Percentiles rank a stretch among this genome's conserved stretches.
Conservation (phyloP, 2,113 vertebrate genomes). For the Myxocyprinus asiaticus region DNA sequence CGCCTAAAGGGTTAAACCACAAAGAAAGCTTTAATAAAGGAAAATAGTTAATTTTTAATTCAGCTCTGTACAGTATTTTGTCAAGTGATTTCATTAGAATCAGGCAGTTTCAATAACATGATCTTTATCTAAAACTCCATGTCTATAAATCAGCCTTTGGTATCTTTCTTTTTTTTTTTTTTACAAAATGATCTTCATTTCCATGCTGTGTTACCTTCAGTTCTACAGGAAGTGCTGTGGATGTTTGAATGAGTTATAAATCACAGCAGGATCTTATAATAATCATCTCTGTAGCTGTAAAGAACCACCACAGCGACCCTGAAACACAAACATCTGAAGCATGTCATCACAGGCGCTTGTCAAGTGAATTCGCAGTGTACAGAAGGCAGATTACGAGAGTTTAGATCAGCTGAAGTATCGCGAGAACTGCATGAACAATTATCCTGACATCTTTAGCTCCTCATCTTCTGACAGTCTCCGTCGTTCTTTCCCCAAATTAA, state of each 20-base stretch:
- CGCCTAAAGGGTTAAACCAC: no score
- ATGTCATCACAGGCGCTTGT: neutral
- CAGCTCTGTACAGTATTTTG: conserved; percentile 17
- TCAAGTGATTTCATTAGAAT: neutral
- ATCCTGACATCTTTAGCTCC: no score
- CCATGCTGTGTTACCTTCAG: neutral
- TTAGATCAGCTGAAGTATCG: no score
- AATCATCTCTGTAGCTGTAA: conserved; percentile 94
- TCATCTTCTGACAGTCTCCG: no score
- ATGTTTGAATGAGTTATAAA: neutral
- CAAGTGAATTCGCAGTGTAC: no score
- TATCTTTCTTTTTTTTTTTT: no score
- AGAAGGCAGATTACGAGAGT: no score
- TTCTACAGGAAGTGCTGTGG: neutral
- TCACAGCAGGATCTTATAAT: conserved; percentile 91
- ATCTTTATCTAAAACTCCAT: neutral
- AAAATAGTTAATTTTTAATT: conserved; percentile 47
- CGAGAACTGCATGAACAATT: no score
- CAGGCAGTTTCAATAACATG: neutral
- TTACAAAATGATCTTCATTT: neutral
- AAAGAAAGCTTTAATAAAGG: neutral
- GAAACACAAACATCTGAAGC: conserved; percentile 57
- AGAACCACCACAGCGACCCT: conserved; percentile 88
- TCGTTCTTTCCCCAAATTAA: no score
- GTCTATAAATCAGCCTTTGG: conserved; percentile 12